phyloP scores from a whole-genome alignment of 1,140 invertebrate species.

The Formica exsecta region DNA sequence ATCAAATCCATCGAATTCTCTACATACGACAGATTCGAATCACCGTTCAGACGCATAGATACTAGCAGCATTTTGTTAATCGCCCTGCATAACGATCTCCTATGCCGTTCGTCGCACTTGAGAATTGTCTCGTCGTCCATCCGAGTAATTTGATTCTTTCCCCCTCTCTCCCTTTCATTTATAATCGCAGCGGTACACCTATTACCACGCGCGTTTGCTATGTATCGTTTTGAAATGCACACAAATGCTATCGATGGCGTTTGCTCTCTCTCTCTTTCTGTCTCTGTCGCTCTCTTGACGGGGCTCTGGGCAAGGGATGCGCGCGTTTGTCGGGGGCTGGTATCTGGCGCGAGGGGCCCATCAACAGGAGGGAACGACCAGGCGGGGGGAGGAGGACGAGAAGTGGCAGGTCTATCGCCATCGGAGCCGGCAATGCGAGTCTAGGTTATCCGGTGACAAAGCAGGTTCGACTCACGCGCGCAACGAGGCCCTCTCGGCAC shows the following conservation, averaged over 20 bases:
- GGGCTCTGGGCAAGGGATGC: conserved; percentile 44
- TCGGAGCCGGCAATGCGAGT: conserved; percentile 81
- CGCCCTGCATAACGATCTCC: conserved; percentile 5
- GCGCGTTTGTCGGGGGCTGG: conserved; percentile 40
- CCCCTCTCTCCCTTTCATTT: conserved; percentile 71
- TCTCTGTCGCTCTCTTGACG: neutral
- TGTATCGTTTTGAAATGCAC: conserved; percentile 70
- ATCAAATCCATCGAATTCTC: neutral
- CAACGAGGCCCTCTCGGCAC: conserved; percentile 70
- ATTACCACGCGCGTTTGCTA: conserved; percentile 66
- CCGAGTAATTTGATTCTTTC: conserved; percentile 67
- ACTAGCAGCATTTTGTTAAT: conserved; percentile 46
- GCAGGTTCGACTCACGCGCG: conserved; percentile 75
- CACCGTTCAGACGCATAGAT: neutral
- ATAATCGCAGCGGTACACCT: conserved; percentile 76
- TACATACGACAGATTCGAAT: neutral
- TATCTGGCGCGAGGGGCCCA: conserved; percentile 1
- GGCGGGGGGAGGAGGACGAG: conserved; percentile 31
- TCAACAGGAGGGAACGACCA: neutral
- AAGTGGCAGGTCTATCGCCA: conserved; percentile 78
- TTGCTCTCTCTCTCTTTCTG: neutral
- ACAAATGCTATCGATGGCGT: conserved; percentile 54
- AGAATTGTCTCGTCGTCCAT: conserved; percentile 52
- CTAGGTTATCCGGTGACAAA: conserved; percentile 85
- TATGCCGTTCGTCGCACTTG: conserved; percentile 30